Base-by-base conservation (phyloP, 2,113 vertebrate species). In the Albula goreensis region DNA sequence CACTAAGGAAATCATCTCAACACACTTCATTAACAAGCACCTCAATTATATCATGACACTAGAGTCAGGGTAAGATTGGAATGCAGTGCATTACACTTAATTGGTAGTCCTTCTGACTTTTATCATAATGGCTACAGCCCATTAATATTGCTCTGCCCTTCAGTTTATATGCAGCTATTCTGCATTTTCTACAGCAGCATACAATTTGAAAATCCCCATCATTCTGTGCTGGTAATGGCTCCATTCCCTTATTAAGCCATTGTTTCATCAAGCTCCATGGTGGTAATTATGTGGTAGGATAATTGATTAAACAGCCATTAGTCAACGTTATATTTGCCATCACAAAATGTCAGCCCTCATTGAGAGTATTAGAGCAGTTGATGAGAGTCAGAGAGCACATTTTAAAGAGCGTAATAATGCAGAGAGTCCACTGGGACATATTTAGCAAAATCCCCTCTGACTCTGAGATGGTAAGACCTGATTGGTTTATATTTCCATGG, bases 271-370 rank as follows among this genome's bases (percentile, higher is more conserved):
- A 74, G n/a, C n/a, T 9, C 31, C 31, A n/a, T 31, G 8, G 17
- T 25, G 70, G 70, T 74, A 74, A 74, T 74, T 31, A 74, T 74
- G 70, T 2, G 70, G n/a, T 31, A 2, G n/a, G 8, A 74, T 74
- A 74, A 74, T 74, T 74, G 70, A 74, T 10, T 74, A 22, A 74
- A 74, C n/a, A 74, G 25, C 70, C 70, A 74, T 74, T 74, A 74
- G 70, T 74, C 22, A 74, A 31, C 10, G 70, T 31, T 9, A 74
- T 31, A 22, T 74, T 74, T 74, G 70, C 22, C 70, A 74, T 74
- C n/a, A 31, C 70, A 74, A 74, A 31, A 74, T 31, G 25, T 74
- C 70, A 31, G n/a, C 70, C 31, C 70, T 74, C 70, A 74, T 74
- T 74, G 22, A 2, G 63, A 70, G 63, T 70, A 70, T 70, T 70